Evolutionary conservation across 1,140 invertebrate genomes (phyloP), one percentile per base, ranked within the genome.

Genomic region (Rhagoletis pomonella): DNA sequence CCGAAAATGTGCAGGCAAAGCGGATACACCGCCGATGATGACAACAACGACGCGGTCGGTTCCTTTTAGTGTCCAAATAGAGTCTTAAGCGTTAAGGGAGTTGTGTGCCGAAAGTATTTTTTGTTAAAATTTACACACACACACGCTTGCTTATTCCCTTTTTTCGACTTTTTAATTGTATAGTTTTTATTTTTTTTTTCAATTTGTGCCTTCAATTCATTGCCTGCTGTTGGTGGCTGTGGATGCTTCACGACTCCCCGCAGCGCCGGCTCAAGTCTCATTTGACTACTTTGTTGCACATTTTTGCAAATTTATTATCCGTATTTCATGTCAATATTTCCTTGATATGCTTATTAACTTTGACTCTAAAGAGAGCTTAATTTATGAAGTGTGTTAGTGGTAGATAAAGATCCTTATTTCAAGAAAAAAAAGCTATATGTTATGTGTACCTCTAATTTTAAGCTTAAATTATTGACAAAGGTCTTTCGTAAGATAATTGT

Each of bases 11-110:
- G 47, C 73, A 81, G 17, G 12, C 47, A 50, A 81, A 81, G 73
- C 19, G 47, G 29, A 29, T 29, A 29, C 29, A 29, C 29, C 29
- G 29, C 29, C 29, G 29, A 29, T 29, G 29, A 29, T 29, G 29
- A 29, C 29, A 29, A 29, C 29, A 29, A 29, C 29, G 29, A 29
- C 29, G 29, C 29, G 29, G 29, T 29, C 69, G 69, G 73, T n/a
- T 9, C 47, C 47, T 81, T 81, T 81, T 44, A 9, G 7, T 50
- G 12, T 17, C 73, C 73, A 81, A 81, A 81, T 81, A 55, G 47
- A 81, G 73, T 81, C 47, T 55, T 81, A 81, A 81, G 73, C 73
- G 73, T 47, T 55, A 42, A 81, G 73, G 73, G 47, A 81, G 73
- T 55, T 81, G 47, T 19, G 50, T 6, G 47, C n/a, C 50, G 17